Base-by-base conservation (phyloP, 1,140 invertebrate genomes). In the Lanistes nyassanus region DNA sequence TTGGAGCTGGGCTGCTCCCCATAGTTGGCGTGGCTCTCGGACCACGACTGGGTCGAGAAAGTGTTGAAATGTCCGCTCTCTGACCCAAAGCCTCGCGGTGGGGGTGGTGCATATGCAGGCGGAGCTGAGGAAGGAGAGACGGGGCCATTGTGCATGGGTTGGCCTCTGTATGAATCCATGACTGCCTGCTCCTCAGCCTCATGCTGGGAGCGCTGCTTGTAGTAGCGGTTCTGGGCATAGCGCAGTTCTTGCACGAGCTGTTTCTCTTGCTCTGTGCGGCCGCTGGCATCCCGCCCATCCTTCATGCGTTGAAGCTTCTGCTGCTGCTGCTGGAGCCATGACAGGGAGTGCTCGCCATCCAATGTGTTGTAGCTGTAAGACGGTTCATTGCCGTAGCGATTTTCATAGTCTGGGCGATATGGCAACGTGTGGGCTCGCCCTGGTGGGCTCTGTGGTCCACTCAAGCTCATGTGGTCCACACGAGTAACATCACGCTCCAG, bases 261-360 rank as follows among this genome's bases (percentile, higher is more conserved):
- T 74, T 87, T 86, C 79, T 90, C 88, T 65, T 87, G 86, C 34
- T 76, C 74, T 6, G 82, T 77, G n/a, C 85, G 77, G 16, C 77
- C 77, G 37, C 58, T 75, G 6, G 74, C 60, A 36, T 87, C 86
- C 68, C 79, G 79, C 60, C 82, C 81, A 67, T 88, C 85, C 37
- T 84, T 82, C 42, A 82, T 81, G 71, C 80, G 79, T 70, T 85
- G 80, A 62, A 90, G 78, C 77, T 90, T 90, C 39, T 85, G 79
- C 79, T 90, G 89, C 78, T 90, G 89, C 76, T 86, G 86, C 79
- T 89, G 82, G 23, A 90, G 81, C 89, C 89, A 90, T 4, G 87
- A 83, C 53, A 78, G 79, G 2, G 76, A 74, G 51, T 82, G 81
- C 21, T 80, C 74, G 39, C 78, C 77, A 78, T 84, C 79, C 60